These are phyloP conservation scores for Brachionus manjavacas DNA, from an alignment of 1,140 invertebrate genomes.

Conservation along the genomic window DNA sequence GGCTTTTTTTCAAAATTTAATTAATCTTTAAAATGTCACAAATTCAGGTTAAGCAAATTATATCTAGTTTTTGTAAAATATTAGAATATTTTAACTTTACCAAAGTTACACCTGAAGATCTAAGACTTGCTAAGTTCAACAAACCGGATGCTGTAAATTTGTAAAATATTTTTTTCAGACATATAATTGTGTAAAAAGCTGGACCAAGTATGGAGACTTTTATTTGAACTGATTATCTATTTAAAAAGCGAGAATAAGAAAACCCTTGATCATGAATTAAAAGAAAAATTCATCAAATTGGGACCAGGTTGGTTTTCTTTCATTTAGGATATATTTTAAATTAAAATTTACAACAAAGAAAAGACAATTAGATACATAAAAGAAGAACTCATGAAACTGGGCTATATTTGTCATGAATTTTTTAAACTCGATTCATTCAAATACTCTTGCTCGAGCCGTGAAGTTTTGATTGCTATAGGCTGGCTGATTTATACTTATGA, in stretches of 20 bases:
- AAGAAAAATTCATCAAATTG: background rate
- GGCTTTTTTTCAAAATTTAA: background rate
- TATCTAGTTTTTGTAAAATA: slow-evolving; percentile 25
- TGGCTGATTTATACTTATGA: slow-evolving; percentile 7
- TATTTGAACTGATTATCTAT: slow-evolving; percentile 1
- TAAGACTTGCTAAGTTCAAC: slow-evolving; percentile 30
- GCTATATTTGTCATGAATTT: slow-evolving; percentile 9
- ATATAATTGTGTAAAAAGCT: background rate
- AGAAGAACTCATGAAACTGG: slow-evolving; percentile 3
- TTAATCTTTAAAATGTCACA: background rate
- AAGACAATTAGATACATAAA: background rate
- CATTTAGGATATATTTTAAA: background rate
- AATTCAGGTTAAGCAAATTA: slow-evolving; percentile 28
- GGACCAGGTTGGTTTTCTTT: background rate
- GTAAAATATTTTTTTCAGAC: background rate
- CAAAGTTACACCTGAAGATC: slow-evolving; percentile 11
- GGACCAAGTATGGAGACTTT: background rate
- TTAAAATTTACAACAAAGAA: background rate
- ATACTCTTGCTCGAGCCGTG: background rate
- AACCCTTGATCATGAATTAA: background rate
- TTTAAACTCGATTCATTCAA: background rate
- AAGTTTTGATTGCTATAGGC: background rate
- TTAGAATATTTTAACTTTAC: background rate
- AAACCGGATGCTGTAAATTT: background rate
- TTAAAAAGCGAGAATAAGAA: background rate